phyloP scores from a whole-genome alignment of 2,888 invertebrate genomes.

The Nymphalis polychloros region DNA sequence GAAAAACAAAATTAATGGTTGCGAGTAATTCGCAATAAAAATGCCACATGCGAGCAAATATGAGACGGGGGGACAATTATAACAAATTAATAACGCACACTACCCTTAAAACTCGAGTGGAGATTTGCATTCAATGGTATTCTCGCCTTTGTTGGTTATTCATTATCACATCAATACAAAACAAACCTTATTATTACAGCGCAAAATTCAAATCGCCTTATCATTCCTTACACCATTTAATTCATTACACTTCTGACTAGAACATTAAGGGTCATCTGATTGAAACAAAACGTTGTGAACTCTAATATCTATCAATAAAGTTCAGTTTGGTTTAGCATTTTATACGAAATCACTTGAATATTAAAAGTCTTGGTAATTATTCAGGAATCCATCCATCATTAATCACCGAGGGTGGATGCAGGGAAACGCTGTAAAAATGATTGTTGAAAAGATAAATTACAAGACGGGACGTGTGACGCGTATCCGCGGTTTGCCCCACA shows the following conservation, averaged over 20 bases:
- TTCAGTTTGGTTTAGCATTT: conserved; percentile 42
- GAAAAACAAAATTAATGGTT: conserved; percentile 81
- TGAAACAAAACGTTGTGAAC: conserved; percentile 50
- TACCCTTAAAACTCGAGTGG: conserved; percentile 80
- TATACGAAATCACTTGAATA: conserved; percentile 77
- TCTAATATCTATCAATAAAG: conserved; percentile 48
- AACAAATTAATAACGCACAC: conserved; percentile 80
- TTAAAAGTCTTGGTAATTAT: conserved; percentile 82
- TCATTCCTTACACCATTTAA: conserved; percentile 39
- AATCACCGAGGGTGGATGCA: conserved; percentile 74
- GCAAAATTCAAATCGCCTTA: conserved; percentile 39
- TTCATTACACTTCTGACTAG: conserved; percentile 45
- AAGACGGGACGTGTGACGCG: conserved; percentile 72
- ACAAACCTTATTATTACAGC: conserved; percentile 35
- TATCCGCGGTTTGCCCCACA: conserved; percentile 61
- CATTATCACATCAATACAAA: conserved; percentile 42
- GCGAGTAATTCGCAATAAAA: conserved; percentile 81
- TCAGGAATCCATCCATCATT: conserved; percentile 83
- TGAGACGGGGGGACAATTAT: conserved; percentile 75
- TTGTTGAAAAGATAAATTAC: conserved; percentile 80
- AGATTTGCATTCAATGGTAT: conserved; percentile 79
- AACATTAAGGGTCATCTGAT: conserved; percentile 72
- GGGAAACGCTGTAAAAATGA: conserved; percentile 79
- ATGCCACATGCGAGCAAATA: conserved; percentile 80
- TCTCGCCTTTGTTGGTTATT: conserved; percentile 70